These are phyloP conservation scores for Drosophila kikkawai DNA, from an alignment of 1,140 invertebrate species.

Conservation along the genomic window DNA sequence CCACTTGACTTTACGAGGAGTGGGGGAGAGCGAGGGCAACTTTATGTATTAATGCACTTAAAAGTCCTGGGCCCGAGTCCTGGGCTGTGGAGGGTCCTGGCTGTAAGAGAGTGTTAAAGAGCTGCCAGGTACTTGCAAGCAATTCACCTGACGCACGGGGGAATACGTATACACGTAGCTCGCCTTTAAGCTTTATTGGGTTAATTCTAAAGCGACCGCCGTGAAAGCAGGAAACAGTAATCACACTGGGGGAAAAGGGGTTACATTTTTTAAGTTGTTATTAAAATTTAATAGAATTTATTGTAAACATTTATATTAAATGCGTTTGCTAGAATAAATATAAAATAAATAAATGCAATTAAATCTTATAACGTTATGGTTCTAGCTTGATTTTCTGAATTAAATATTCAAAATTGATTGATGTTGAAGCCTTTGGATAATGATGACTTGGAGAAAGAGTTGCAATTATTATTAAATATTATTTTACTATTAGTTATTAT, in stretches of 20 bases:
- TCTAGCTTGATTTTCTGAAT: too few relatives aligned
- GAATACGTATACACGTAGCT: constrained; percentile 12
- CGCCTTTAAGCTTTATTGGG: constrained; percentile 59
- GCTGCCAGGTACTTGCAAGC: constrained; percentile 62
- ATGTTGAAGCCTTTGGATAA: too few relatives aligned
- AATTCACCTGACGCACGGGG: constrained; percentile 42
- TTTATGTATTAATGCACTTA: constrained; percentile 73
- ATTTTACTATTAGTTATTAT: not conserved
- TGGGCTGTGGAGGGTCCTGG: not conserved
- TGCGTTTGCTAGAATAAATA: not conserved
- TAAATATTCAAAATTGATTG: too few relatives aligned
- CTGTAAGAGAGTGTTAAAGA: constrained; percentile 71
- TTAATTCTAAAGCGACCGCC: constrained; percentile 47
- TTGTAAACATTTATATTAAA: too few relatives aligned
- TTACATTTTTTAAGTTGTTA: too few relatives aligned
- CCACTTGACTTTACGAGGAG: constrained; percentile 65
- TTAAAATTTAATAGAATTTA: too few relatives aligned
- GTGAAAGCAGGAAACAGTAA: constrained; percentile 12
- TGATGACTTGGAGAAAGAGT: too few relatives aligned
- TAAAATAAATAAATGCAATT: not conserved
- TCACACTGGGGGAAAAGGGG: not conserved
- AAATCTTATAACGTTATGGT: too few relatives aligned
- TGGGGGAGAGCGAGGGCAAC: constrained; percentile 11
- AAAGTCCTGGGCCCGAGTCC: constrained; percentile 45
- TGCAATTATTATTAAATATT: not conserved